Conservation (phyloP, 2,888 invertebrate species). For the Hetaerina titia region DNA sequence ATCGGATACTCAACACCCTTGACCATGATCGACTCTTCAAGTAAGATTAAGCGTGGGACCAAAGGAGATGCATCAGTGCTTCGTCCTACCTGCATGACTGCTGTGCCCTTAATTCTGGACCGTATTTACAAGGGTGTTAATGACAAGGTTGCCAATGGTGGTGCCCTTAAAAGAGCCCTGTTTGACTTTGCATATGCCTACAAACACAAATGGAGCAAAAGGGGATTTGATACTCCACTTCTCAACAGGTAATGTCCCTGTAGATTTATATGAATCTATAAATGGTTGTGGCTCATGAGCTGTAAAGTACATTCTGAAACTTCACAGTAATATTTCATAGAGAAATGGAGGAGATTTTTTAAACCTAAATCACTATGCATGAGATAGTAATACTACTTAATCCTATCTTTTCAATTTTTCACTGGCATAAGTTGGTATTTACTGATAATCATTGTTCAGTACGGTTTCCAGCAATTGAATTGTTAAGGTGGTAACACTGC, state of each 20-base stretch:
- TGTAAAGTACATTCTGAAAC: too few relatives aligned
- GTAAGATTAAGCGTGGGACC: conserved; percentile 96
- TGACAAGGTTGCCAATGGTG: conserved; percentile 93
- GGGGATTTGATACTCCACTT: conserved; percentile 90
- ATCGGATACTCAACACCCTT: conserved; percentile 98
- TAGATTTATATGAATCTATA: background rate
- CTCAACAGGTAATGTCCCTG: conserved; percentile 81
- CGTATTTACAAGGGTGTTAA: conserved; percentile 98
- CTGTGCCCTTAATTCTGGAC: conserved; percentile 98
- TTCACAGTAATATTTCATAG: too few relatives aligned
- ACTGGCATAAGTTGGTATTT: too few relatives aligned
- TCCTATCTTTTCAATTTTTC: too few relatives aligned
- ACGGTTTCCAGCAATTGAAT: too few relatives aligned
- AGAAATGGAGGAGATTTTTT: too few relatives aligned
- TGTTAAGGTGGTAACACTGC: too few relatives aligned
- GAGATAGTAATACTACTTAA: too few relatives aligned
- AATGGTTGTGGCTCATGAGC: too few relatives aligned
- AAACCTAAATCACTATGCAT: too few relatives aligned
- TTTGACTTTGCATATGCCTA: conserved; percentile 97
- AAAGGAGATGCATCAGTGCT: conserved; percentile 96
- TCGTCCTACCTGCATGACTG: conserved; percentile 95
- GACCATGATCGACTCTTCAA: conserved; percentile 94
- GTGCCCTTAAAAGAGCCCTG: conserved; percentile 87
- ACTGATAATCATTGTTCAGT: too few relatives aligned
- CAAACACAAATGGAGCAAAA: conserved; percentile 90